Conservation (phyloP, 2,888 invertebrate genomes). For the Anarsia innoxiella region DNA sequence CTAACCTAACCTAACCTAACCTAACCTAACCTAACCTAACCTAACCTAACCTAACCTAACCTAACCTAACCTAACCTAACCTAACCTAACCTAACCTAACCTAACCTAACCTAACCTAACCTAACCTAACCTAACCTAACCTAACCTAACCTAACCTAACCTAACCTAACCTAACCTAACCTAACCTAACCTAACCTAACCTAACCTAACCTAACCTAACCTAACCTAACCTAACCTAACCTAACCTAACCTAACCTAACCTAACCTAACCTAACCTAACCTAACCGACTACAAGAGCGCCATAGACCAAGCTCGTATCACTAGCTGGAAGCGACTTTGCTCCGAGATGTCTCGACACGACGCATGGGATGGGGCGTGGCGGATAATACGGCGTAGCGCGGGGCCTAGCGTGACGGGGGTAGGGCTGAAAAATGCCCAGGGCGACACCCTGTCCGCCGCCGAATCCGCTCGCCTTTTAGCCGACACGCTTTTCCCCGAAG, state of each 20-base stretch:
- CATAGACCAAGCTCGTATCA: neutral
- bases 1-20: no score
- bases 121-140: slow-evolving; percentile 15
- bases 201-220: slow-evolving; percentile 11
- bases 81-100: slow-evolving; percentile 18
- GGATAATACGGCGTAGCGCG: neutral
- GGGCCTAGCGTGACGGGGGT: no score
- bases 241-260: slow-evolving; percentile 12
- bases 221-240: slow-evolving; percentile 12
- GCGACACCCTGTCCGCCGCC: neutral
- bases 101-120: slow-evolving; percentile 18
- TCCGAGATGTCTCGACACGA: neutral
- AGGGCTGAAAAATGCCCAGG: neutral
- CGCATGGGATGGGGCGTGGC: neutral
- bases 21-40: no score
- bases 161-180: slow-evolving; percentile 12
- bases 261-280: slow-evolving; percentile 10
- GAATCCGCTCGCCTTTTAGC: neutral
- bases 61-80: slow-evolving; percentile 17
- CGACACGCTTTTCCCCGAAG: neutral
- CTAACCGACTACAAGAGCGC: slow-evolving; percentile 7
- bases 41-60: no score
- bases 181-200: slow-evolving; percentile 11
- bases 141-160: slow-evolving; percentile 11
- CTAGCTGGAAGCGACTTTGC: neutral